Evolutionary conservation across 2,888 invertebrate species (phyloP).

Genomic region (Anoncus sp.): DNA sequence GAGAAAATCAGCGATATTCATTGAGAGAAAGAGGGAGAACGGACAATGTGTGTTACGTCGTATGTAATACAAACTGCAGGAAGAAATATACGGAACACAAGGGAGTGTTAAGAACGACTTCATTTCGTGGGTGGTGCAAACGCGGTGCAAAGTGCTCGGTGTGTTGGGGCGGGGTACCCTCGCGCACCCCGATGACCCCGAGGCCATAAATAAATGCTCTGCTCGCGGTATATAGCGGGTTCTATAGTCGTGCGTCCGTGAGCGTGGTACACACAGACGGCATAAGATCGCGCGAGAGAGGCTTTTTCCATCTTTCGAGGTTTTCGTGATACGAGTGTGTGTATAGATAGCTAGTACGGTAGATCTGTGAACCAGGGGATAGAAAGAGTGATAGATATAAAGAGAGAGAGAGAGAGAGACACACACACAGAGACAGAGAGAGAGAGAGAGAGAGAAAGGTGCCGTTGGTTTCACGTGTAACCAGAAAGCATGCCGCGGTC

Average conservation of each 20-base stretch:
- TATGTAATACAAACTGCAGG: too few relatives aligned
- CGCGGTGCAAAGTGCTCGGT: constrained; percentile 73
- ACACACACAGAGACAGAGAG: too few relatives aligned
- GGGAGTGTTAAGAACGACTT: constrained; percentile 72
- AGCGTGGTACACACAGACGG: constrained; percentile 72
- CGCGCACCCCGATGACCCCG: constrained; percentile 80
- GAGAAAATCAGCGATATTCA: background rate
- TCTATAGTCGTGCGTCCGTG: constrained; percentile 50
- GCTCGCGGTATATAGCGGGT: constrained; percentile 71
- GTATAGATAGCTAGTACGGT: constrained; percentile 35
- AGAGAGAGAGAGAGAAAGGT: constrained; percentile 24
- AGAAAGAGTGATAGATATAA: constrained; percentile 15
- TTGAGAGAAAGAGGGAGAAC: background rate
- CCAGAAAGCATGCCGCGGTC: constrained; percentile 80
- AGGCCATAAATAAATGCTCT: constrained; percentile 82
- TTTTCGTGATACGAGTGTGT: constrained; percentile 51
- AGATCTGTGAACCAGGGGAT: constrained; percentile 46
- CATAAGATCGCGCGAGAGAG: constrained; percentile 73
- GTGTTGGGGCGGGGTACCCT: constrained; percentile 78
- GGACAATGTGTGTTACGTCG: constrained; percentile 14
- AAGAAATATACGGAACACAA: constrained; percentile 50
- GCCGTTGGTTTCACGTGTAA: constrained; percentile 67
- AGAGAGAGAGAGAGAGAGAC: constrained; percentile 23
- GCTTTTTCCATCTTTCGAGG: constrained; percentile 59
- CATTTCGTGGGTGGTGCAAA: constrained; percentile 76